Conservation (phyloP, 1,140 invertebrate species). For the Microplitis demolitor region DNA sequence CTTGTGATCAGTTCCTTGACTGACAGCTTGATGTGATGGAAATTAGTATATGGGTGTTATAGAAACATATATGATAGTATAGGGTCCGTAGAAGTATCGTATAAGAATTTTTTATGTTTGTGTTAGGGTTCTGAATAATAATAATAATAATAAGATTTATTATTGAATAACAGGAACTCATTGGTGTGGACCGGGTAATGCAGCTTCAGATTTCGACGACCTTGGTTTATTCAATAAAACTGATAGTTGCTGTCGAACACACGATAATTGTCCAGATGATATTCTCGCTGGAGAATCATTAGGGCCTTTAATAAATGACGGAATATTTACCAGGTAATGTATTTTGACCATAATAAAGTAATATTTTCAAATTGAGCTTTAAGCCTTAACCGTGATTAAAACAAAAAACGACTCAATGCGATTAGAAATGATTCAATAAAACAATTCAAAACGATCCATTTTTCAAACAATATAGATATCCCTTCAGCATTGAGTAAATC, state of each 20-base stretch:
- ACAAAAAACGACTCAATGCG: too few species aligned
- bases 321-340: constrained; percentile 39
- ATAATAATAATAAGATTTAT: too few species aligned
- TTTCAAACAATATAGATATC: too few species aligned
- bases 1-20: too few species aligned
- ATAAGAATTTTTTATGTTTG: neutral
- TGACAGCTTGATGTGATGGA: too few species aligned
- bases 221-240: constrained; percentile 48
- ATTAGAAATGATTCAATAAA: too few species aligned
- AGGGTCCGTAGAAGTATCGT: neutral
- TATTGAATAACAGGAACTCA: constrained; percentile 49
- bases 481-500: too few species aligned
- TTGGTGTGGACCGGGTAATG: constrained; percentile 63
- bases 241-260: neutral
- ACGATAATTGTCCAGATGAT: neutral
- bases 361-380: too few species aligned
- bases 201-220: constrained; percentile 53
- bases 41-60: too few species aligned
- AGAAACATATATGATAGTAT: too few species aligned
- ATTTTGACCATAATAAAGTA: neutral
- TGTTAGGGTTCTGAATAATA: neutral
- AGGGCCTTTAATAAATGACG: constrained; percentile 2
- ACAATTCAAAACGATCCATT: too few species aligned
- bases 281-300: constrained; percentile 1
- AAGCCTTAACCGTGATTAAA: too few species aligned